Evolutionary conservation across 2,113 vertebrate genomes (phyloP), one percentile per base, ranked within the genome.

Genomic region (Melanotaenia duboulayi): DNA sequence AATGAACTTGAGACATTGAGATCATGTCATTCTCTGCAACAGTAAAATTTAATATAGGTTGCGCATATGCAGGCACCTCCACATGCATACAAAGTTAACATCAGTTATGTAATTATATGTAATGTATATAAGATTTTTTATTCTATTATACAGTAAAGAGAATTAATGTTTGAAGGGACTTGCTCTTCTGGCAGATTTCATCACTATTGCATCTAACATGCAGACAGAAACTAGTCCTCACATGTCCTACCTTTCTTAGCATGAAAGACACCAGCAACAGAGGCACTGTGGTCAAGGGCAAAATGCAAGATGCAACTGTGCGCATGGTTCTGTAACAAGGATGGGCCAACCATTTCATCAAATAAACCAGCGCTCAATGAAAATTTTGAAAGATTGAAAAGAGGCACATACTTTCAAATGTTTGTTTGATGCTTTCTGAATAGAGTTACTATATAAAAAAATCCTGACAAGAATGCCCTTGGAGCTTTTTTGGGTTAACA

Each of bases 1-100:
- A 66, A 73, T 40, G 19, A 73, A 72, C 35, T 54, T 51, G 23
- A 61, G 59, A 86, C 19, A 10, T 61, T 17, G 70, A 78, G 65
- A 82, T 63, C 52, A 22, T 42, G 57, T 65, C 62, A 67, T 44
- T n/a, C n/a, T 17, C 8, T 60, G 16, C 39, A 40, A 57, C 12
- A 17, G 42, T 11, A 59, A 55, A 57, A 6, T 6, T 28, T 3
- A 28, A 28, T 20, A 46, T 11, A 63, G 19, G n/a, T n/a, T 28
- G 51, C 23, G 7, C 11, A 65, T 40, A 23, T n/a, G 37, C 1
- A 76, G 44, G n/a, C 28, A 52, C 46, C 42, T 46, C 17, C 32
- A 39, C 66, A 23, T 62, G 24, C 4, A 56, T 44, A 24, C 44
- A 46, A 14, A 44, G 32, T 4, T 10, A 40, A 17, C 25, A 35